A percentile compares a stretch with the other conserved stretches of the same genome.
phyloP scores from a whole-genome alignment of 1,140 invertebrate genomes.

The Drosophila busckii region DNA sequence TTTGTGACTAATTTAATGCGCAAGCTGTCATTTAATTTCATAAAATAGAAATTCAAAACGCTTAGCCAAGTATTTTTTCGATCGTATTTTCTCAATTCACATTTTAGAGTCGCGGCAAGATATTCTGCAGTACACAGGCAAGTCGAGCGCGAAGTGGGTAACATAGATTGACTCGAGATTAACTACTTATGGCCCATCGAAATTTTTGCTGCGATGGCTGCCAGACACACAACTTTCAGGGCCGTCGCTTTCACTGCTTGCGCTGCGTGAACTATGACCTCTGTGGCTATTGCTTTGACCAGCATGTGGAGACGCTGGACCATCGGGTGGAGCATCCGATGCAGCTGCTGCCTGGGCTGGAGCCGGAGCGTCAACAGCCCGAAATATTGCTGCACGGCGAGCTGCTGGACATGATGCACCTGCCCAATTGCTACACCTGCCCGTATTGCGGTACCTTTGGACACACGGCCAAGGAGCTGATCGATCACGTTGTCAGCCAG shows the following conservation, averaged over 20 bases:
- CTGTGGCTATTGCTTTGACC: conserved; percentile 50
- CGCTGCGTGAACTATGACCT: conserved; percentile 55
- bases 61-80: conserved; percentile 11
- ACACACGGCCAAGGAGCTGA: conserved; percentile 44
- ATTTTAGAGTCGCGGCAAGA: no score
- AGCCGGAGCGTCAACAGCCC: neutral
- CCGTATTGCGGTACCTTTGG: conserved; percentile 46
- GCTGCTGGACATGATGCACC: conserved; percentile 33
- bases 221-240: conserved; percentile 36
- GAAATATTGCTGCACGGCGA: conserved; percentile 16
- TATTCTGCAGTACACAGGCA: no score
- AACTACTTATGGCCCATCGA: conserved; percentile 41
- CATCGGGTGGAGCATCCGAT: conserved; percentile 49
- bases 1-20: no score
- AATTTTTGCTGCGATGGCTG: conserved; percentile 52
- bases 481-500: conserved; percentile 39
- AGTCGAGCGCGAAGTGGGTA: neutral
- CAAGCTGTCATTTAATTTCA: conserved; percentile 14
- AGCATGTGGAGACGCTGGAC: conserved; percentile 32
- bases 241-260: conserved; percentile 50
- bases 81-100: conserved; percentile 19
- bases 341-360: conserved; percentile 34
- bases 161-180: neutral
- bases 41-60: conserved; percentile 23
- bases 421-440: conserved; percentile 56